Evolutionary conservation across 1,140 invertebrate species (phyloP), one percentile per base, ranked within the genome.

Genomic region (Formica exsecta): DNA sequence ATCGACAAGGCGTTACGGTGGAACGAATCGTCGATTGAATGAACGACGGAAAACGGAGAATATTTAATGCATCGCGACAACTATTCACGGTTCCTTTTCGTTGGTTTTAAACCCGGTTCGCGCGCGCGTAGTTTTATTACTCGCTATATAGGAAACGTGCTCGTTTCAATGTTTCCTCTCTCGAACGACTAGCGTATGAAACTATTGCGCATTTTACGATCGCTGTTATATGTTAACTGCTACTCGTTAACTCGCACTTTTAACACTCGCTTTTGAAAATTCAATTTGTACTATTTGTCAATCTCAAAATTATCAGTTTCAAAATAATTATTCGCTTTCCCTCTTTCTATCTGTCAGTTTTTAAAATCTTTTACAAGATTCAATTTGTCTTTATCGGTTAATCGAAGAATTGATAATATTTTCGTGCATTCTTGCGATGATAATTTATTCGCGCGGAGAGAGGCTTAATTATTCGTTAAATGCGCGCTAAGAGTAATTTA

Each of bases 391-490:
- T 68, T 22, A 29, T 32, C 29, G 32, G 25, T 54, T 51, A 32
- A 32, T 48, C 16, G 51, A 25, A 11, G n/a, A 66, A 8, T 1
- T 32, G n/a, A 66, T 2, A n/a, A 38, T 29, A 22, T 22, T 66
- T 19, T 5, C 5, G 48, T 1, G 48, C 48, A 19, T 5, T 51
- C 48, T 51, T 51, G 16, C 48, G 48, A 6, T 51, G 48, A 54
- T 74, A 74, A 83, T 83, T 73, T 61, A 83, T 83, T 66, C 54
- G 13, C 66, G 68, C 38, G 41, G 51, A 83, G 41, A 83, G 68
- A 74, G 16, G 48, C 54, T 83, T 83, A 83, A 83, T 83, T 83
- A 83, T 74, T 57, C 79, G 79, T 83, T 83, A 83, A 83, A 74
- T 29, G 79, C n/a, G 79, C 25, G 71, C 51, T 83, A 83, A 83